Evolutionary conservation across 2,797 vertebrate genomes (phyloP), one percentile per base, ranked within the genome.

Genomic region (Carapus acus): DNA sequence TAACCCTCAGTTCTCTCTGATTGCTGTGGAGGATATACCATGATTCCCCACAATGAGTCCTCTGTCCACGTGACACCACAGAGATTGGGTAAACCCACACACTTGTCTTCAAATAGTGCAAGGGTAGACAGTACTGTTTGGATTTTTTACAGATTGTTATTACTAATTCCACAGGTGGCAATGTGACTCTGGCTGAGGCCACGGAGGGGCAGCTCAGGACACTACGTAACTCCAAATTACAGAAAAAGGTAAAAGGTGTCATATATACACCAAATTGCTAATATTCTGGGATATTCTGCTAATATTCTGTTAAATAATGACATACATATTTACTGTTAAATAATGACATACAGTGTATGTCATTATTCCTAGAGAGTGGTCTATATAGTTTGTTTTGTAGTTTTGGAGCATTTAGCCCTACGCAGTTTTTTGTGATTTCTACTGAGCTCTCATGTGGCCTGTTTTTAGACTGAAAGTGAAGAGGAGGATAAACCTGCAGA

Each of bases 181-280:
- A 13, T 7, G 52, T 58, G 20, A 83, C 89, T 1, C 40, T 90
- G 57, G 52, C 54, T 64, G 88, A 89, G 80, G 91, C 76, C 58
- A 88, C 94, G 40, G 74, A 77, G 72, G 90, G 68, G 12, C 94
- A 96, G 73, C 69, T 79, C 9, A 14, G 37, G 43, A 74, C 79
- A 4, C 58, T 73, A 12, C 45, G 51, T 2, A 63, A 65, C 39
- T 85, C 85, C 75, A 95, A 89, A 85, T 71, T 88, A 20, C 86
- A 85, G 67, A 88, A 90, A 86, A 90, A 88, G 91, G 94, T 95
- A 72, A 1, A 1, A 3, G n/a, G n/a, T n/a, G n/a, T n/a, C 34
- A 36, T 36, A 36, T 18, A 34, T 17, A 7, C 36, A 13, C 6
- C 31, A 33, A 33, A 33, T 33, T n/a, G n/a, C n/a, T n/a, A n/a